Evolutionary conservation across 2,797 vertebrate genomes (phyloP), one percentile per base, ranked within the genome.

Genomic region (Melanotaenia trifasciata): DNA sequence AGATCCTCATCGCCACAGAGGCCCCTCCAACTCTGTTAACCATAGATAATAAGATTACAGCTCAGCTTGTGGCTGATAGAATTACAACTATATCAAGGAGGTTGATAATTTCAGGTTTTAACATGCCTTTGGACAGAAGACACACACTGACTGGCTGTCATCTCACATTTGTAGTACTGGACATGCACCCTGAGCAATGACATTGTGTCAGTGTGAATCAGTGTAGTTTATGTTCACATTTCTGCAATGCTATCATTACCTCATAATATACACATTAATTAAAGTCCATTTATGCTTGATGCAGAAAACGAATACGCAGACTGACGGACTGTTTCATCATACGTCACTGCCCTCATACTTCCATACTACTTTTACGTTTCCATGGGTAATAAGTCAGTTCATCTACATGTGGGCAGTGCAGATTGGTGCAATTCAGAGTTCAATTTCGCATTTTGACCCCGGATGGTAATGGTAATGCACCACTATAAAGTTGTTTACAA

Each of bases 1-100:
- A 91, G 89, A 91, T 92, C 78, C 80, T 59, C 86, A 90, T 92
- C 87, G 20, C 77, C 75, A 80, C 66, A 7, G 35, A 77, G 74
- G 71, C 70, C 83, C 87, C 70, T 83, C 78, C 76, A 76, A 78
- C 85, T 90, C 87, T 82, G 90, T 88, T 92, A 89, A 90, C 89
- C 70, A 81, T 84, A 91, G 91, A 93, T 94, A 93, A 94, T 89
- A 69, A 87, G 90, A 93, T 93, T 90, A 93, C 58, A 66, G 76
- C 69, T 70, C 38, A 61, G 81, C 70, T 82, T 22, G 8, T 82
- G 70, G 80, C 82, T 90, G 89, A 92, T 85, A 78, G 84, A 92
- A 92, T 93, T 91, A 90, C 74, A 8, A 80, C 85, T 78, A 70
- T 86, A 88, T 90, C 83, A 79, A 74, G 68, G 69, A 74, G 77